A percentile compares a stretch with the other conserved stretches of the same genome.
Conservation (phyloP, 2,888 invertebrate species). For the Apodemia hepburni region DNA sequence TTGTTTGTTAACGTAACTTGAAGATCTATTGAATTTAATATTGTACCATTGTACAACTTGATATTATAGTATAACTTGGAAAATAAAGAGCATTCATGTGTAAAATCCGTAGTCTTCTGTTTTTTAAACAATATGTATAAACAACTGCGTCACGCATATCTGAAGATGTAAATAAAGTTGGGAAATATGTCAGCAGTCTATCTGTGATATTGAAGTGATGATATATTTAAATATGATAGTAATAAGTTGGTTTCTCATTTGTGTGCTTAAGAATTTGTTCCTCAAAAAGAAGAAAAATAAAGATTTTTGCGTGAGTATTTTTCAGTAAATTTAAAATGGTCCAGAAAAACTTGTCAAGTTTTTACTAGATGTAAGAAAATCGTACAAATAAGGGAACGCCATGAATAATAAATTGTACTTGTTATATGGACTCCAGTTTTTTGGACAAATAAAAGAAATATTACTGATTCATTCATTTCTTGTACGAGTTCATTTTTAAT, state of each 20-base stretch:
- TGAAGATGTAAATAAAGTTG: slow-evolving; percentile 8
- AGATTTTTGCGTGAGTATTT: slow-evolving; percentile 9
- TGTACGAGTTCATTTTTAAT: too few species aligned
- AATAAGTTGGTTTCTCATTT: slow-evolving; percentile 53
- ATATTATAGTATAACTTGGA: background rate
- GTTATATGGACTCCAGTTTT: too few species aligned
- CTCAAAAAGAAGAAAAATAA: slow-evolving; percentile 37
- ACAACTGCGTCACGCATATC: slow-evolving; percentile 13
- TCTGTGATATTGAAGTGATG: slow-evolving; percentile 60
- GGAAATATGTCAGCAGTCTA: slow-evolving; percentile 19
- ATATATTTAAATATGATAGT: slow-evolving; percentile 60
- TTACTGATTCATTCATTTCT: too few species aligned
- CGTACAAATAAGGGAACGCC: too few species aligned
- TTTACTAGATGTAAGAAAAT: too few species aligned
- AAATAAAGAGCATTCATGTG: background rate
- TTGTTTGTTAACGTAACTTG: background rate
- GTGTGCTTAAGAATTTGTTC: slow-evolving; percentile 43
- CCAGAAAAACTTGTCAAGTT: too few species aligned
- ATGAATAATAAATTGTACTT: too few species aligned
- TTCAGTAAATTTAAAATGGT: background rate
- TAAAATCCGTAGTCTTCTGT: background rate
- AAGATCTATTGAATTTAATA: background rate
- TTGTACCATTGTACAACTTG: background rate
- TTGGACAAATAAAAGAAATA: too few species aligned
- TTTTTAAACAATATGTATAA: background rate